Conservation (phyloP, 2,797 vertebrate genomes). For the Clarias pachynema region DNA sequence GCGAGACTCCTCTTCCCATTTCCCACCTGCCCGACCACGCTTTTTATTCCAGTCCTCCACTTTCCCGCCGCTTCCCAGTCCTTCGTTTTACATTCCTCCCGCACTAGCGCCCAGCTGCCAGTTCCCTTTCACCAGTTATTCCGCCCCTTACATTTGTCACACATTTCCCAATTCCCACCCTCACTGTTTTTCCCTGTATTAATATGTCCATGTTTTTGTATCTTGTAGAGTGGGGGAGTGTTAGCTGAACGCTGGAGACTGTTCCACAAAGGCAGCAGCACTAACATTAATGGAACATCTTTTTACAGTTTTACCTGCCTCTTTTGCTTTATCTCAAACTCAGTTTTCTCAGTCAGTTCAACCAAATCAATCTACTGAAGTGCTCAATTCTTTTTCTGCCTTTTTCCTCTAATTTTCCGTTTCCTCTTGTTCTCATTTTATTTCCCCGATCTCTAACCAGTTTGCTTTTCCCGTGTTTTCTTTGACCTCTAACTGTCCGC, state of each 20-base stretch:
- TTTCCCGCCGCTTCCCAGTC: neutral
- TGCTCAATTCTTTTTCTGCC: conserved; percentile 48
- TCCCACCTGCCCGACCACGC: neutral
- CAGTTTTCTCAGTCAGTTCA: conserved; percentile 31
- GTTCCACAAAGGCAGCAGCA: conserved; percentile 72
- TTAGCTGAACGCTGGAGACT: conserved; percentile 77
- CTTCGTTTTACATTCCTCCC: neutral
- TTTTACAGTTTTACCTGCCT: conserved; percentile 60
- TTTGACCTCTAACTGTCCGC: conserved; percentile 62
- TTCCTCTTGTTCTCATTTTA: conserved; percentile 24
- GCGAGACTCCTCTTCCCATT: neutral
- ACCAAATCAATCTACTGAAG: conserved; percentile 34
- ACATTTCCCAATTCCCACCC: conserved; percentile 18
- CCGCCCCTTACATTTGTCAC: neutral
- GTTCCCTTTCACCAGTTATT: neutral
- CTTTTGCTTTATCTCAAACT: conserved; percentile 52
- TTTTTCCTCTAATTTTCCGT: conserved; percentile 50
- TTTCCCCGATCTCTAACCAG: conserved; percentile 52
- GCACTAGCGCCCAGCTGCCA: neutral
- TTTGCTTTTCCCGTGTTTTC: conserved; percentile 61
- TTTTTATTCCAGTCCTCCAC: neutral
- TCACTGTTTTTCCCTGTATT: conserved; percentile 67
- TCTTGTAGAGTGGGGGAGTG: conserved; percentile 77
- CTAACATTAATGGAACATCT: conserved; percentile 71
- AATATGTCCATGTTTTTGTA: conserved; percentile 77